Evolutionary conservation across 2,888 invertebrate genomes (phyloP).

Genomic region (Scotopteryx bipunctaria): DNA sequence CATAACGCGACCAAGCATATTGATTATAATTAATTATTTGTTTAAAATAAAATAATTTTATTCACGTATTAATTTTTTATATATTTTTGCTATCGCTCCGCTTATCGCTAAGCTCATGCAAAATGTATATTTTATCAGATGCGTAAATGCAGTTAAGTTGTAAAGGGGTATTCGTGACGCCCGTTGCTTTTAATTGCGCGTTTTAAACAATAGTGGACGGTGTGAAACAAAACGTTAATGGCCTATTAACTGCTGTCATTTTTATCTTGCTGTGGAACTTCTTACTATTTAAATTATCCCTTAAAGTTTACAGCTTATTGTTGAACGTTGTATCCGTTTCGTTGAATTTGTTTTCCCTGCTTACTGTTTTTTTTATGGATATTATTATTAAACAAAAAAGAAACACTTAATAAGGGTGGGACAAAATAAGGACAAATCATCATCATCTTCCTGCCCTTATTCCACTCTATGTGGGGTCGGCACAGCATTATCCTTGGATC

Average conservation of each 20-base stretch:
- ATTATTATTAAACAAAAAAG: neutral
- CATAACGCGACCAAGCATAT: too few species aligned
- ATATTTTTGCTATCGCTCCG: neutral
- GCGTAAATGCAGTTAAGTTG: constrained; percentile 29
- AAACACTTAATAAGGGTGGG: too few species aligned
- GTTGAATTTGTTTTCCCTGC: neutral
- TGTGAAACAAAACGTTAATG: constrained; percentile 31
- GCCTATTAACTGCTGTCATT: constrained; percentile 27
- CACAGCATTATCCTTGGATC: too few species aligned
- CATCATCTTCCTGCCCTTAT: too few species aligned
- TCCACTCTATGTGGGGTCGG: too few species aligned
- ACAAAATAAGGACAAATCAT: too few species aligned
- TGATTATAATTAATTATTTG: too few species aligned
- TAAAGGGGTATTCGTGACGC: constrained; percentile 21
- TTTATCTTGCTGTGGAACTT: constrained; percentile 25
- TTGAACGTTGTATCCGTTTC: constrained; percentile 11
- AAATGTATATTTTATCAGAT: neutral
- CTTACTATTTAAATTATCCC: constrained; percentile 23
- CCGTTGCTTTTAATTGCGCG: constrained; percentile 25
- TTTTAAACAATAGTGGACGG: constrained; percentile 25
- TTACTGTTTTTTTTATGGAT: neutral
- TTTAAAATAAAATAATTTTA: too few species aligned
- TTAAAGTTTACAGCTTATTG: constrained; percentile 15
- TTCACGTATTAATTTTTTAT: too few species aligned
- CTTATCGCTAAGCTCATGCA: constrained; percentile 6